Evolutionary conservation across 1,140 invertebrate species (phyloP).

Genomic region (Mya arenaria): DNA sequence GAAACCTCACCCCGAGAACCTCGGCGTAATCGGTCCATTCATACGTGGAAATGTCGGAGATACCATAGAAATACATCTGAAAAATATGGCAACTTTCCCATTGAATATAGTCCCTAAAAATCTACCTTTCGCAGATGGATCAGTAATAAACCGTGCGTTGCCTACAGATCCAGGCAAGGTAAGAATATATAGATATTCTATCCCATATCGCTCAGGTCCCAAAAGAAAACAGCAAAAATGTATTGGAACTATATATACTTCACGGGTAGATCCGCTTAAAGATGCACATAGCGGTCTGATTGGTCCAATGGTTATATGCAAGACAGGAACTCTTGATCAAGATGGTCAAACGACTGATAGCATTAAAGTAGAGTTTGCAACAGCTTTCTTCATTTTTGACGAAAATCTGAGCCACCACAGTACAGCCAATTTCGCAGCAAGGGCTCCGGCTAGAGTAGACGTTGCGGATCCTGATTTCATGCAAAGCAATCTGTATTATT

Average conservation of each 20-base stretch:
- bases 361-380: conserved; percentile 70
- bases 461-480: conserved; percentile 46
- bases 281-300: conserved; percentile 71
- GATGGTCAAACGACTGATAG: conserved; percentile 43
- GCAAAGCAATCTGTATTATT: conserved; percentile 69
- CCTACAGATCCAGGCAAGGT: conserved; percentile 20
- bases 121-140: conserved; percentile 31
- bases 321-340: conserved; percentile 52
- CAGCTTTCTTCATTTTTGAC: conserved; percentile 71
- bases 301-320: conserved; percentile 70
- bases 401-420: conserved; percentile 76
- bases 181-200: conserved; percentile 63
- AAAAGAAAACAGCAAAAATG: conserved; percentile 67
- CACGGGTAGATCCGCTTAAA: conserved; percentile 63
- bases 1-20: conserved; percentile 55
- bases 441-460: conserved; percentile 58
- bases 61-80: conserved; percentile 50
- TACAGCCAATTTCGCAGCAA: conserved; percentile 64
- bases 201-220: conserved; percentile 66
- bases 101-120: conserved; percentile 62
- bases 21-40: conserved; percentile 68
- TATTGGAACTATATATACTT: conserved; percentile 71
- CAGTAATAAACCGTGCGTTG: neutral
- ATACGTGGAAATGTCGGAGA: conserved; percentile 71
- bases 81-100: conserved; percentile 52